Evolutionary conservation across 1,140 invertebrate species (phyloP), one percentile per base, ranked within the genome.

Genomic region (Zelostemma sp.): DNA sequence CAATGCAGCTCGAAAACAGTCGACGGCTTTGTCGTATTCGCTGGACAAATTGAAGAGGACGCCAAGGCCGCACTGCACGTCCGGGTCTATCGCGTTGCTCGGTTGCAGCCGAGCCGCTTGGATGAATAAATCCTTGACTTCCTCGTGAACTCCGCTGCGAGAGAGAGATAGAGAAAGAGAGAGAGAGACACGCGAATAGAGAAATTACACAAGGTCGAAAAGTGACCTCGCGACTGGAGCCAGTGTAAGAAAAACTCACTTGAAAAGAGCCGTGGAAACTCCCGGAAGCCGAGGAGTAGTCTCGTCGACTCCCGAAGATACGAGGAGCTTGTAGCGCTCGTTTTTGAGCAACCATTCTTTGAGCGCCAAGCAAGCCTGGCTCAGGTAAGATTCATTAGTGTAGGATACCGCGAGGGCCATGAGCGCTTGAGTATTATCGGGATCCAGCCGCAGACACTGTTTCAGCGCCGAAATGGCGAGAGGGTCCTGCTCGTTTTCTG

Each of bases 11-110:
- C 91, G 90, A 82, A 99, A 98, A 85, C 97, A 99, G 86, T 99
- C 98, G 1, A 93, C 93, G 16, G 97, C 97, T 87, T 98, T 98
- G 72, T 97, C 93, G 85, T 94, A 98, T 80, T 99, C 96, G 40
- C 92, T 92, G 31, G 93, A 94, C 8, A 99, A 87, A 86, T 99
- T 98, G 76, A 98, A 98, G 19, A 99, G 87, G 3, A 99, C 95
- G 6, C 97, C 97, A 5, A 99, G 86, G 45, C 95, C 96, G 87
- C 94, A 94, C 84, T 99, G 97, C 9, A 99, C 91, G 85, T 98
- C 95, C n/a, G 96, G 87, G 87, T 99, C 97, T 68, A 97, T 91
- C 68, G 90, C 85, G 21, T 86, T 82, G 15, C 85, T 82, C 1
- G 93, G 92, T 77, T 92, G 91, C 71, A 91, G 83, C 75, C 94